Base-by-base conservation (phyloP, 2,113 vertebrate species). In the Cephalopterus ornatus region DNA sequence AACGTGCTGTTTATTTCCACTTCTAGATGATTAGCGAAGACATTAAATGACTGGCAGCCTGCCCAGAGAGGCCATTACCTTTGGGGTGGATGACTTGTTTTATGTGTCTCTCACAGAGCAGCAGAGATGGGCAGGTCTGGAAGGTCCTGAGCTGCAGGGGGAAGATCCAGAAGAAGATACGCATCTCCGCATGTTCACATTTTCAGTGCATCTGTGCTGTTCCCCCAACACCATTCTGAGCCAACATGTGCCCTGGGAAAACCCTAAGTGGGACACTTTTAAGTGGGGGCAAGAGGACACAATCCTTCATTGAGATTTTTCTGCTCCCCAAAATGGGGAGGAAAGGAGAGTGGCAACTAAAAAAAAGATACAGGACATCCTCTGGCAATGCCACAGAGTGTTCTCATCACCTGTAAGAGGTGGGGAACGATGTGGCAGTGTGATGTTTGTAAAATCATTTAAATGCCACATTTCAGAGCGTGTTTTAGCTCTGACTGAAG, bases 41-140 rank as follows among this genome's bases (percentile, higher is more conserved):
- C 66, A 94, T 76, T 85, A 94, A 93, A 73, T 20, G 75, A 80
- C 72, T 93, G 92, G 92, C 91, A 94, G 71, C 59, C 63, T 77
- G 91, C 95, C 92, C 82, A n/a, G 91, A 74, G 59, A 91, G 68
- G 46, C 72, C 92, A 74, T 84, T 92, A 93, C 94, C 62, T 97
- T 87, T 94, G 75, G 66, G 82, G 49, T 37, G 87, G 93, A 92
- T 88, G 52, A 30, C 37, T 92, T 95, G 74, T 79, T 96, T 95
- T 85, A 91, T 63, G 42, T 33, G 50, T 14, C 41, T 68, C 56
- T 94, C 62, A 50, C 28, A 88, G 11, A 88, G n/a, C 56, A 80
- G 67, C 63, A 62, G 59, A 58, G 46, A 47, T 26, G 11, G 11
- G 49, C n/a, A 65, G 46, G 12, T 37, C 74, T 82, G 58, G 49